A percentile compares a stretch with the other conserved stretches of the same genome.
These are phyloP conservation scores for Hyles lineata DNA, from an alignment of 2,888 invertebrate genomes.

Conservation along the genomic window DNA sequence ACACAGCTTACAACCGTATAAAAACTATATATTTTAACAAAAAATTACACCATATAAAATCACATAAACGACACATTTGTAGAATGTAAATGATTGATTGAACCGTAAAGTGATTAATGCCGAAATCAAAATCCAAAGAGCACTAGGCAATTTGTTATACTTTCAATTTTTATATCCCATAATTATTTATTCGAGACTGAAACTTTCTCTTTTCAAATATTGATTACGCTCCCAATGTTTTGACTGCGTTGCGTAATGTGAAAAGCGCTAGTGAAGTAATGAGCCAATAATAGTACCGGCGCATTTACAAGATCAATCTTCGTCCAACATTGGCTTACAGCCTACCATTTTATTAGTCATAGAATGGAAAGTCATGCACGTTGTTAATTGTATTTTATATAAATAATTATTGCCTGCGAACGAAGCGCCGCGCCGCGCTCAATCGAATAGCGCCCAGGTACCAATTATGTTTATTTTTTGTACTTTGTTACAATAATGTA, in stretches of 20 bases:
- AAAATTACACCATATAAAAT: background rate
- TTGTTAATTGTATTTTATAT: constrained; percentile 23
- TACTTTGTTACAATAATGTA: background rate
- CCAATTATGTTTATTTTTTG: background rate
- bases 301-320: constrained; percentile 39
- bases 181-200: constrained; percentile 61
- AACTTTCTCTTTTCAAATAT: constrained; percentile 70
- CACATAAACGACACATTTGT: background rate
- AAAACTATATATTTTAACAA: background rate
- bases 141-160: constrained; percentile 68
- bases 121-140: constrained; percentile 52
- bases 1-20: too few relatives aligned
- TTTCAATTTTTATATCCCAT: constrained; percentile 67
- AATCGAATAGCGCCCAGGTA: background rate
- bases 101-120: constrained; percentile 55
- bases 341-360: constrained; percentile 42
- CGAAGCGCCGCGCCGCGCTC: background rate
- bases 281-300: constrained; percentile 44
- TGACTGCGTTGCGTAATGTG: constrained; percentile 46
- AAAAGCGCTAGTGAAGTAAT: constrained; percentile 46
- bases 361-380: constrained; percentile 27
- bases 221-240: constrained; percentile 43
- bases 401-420: background rate
- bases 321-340: constrained; percentile 38
- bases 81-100: constrained; percentile 14